These are phyloP conservation scores for Catharus bicknelli DNA, from an alignment of 2,113 vertebrate genomes.

Conservation along the genomic window DNA sequence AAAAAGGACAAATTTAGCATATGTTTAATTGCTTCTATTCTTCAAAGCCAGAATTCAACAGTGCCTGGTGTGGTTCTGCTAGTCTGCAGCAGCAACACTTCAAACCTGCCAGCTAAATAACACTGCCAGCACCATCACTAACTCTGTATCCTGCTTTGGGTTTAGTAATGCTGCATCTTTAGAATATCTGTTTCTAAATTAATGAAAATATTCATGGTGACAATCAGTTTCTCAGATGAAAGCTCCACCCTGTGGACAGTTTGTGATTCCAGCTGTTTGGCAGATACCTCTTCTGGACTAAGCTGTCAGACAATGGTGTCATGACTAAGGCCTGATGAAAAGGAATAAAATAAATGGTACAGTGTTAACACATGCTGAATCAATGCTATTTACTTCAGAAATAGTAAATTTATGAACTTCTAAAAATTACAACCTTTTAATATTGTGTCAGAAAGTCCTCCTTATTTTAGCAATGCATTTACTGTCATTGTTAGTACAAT, in stretches of 20 bases:
- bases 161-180: neutral
- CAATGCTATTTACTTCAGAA: neutral
- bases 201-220: neutral
- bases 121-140: neutral
- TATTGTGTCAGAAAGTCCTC: neutral
- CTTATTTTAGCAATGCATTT: neutral
- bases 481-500: neutral
- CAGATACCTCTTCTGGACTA: neutral
- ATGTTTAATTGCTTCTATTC: neutral
- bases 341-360: neutral
- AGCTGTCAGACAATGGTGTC: neutral
- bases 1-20: neutral
- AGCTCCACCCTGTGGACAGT: conserved; percentile 55
- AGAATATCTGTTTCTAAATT: neutral
- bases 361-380: neutral
- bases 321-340: neutral
- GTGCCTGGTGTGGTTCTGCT: neutral
- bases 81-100: neutral
- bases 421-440: neutral
- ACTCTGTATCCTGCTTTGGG: neutral
- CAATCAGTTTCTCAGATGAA: conserved; percentile 5
- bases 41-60: neutral
- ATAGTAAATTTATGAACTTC: neutral
- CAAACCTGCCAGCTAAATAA: neutral
- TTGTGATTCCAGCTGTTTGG: neutral